These are phyloP conservation scores for Neomonachus schauinslandi DNA, from an alignment of 2,113 vertebrate species.

Conservation along the genomic window DNA sequence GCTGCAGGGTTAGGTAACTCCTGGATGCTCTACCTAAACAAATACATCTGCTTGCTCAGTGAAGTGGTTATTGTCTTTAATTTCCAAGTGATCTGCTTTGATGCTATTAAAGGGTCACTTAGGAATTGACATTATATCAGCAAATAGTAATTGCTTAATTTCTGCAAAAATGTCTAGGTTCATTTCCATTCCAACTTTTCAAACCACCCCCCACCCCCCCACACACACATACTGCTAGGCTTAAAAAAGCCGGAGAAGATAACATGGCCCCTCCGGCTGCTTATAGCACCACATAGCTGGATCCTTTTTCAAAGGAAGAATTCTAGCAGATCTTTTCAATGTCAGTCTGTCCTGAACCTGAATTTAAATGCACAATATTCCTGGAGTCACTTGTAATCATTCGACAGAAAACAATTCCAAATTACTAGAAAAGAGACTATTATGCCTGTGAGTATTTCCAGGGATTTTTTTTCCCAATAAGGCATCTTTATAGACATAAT, in stretches of 20 bases:
- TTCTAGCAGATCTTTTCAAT: background rate
- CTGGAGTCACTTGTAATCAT: background rate
- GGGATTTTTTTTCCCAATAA: background rate
- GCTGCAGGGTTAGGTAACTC: background rate
- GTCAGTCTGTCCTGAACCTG: background rate
- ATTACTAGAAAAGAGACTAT: background rate
- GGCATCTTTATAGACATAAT: background rate
- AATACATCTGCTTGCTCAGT: slow-evolving; percentile 26
- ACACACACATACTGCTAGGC: background rate
- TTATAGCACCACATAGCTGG: background rate
- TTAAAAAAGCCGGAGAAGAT: slow-evolving; percentile 64
- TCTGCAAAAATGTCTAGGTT: slow-evolving; percentile 69
- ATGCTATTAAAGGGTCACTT: slow-evolving; percentile 29
- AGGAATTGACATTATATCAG: slow-evolving; percentile 39
- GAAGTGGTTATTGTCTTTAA: slow-evolving; percentile 22
- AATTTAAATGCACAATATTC: background rate
- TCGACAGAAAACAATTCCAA: background rate
- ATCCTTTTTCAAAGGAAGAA: slow-evolving; percentile 20
- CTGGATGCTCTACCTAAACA: slow-evolving; percentile 37
- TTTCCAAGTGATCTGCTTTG: slow-evolving; percentile 29
- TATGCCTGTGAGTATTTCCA: background rate
- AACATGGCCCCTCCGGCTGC: slow-evolving; percentile 47
- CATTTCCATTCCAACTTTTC: slow-evolving; percentile 42
- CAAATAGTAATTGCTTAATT: slow-evolving; percentile 66
- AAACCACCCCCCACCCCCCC: background rate